Evolutionary conservation across 2,888 invertebrate species (phyloP).

Genomic region (Onchidella celtica): DNA sequence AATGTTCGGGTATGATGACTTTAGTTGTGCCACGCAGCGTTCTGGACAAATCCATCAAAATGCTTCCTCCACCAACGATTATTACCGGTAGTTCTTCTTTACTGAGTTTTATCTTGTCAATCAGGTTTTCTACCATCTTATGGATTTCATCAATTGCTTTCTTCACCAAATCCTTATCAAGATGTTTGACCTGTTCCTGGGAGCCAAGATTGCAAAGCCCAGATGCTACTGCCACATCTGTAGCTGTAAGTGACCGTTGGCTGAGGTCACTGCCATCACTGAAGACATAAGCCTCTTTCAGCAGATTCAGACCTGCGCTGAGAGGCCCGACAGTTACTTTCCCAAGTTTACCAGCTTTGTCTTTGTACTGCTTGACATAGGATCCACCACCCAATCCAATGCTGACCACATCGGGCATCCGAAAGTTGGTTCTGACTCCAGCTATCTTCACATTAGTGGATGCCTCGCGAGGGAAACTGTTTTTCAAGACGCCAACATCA

Average conservation of each 20-base stretch:
- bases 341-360: background rate
- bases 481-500: conserved; percentile 73
- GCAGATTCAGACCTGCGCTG: conserved; percentile 74
- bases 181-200: conserved; percentile 54
- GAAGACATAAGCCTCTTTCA: conserved; percentile 68
- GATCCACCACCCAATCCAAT: conserved; percentile 79
- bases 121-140: conserved; percentile 62
- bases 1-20: conserved; percentile 61
- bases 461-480: conserved; percentile 75
- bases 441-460: conserved; percentile 69
- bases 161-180: conserved; percentile 55
- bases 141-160: conserved; percentile 62
- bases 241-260: conserved; percentile 66
- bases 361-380: conserved; percentile 59
- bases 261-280: conserved; percentile 9
- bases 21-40: conserved; percentile 60
- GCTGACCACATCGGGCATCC: conserved; percentile 76
- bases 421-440: conserved; percentile 74
- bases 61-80: conserved; percentile 75
- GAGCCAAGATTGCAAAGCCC: conserved; percentile 63
- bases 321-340: conserved; percentile 68
- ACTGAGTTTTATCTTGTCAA: conserved; percentile 71
- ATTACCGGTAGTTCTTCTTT: conserved; percentile 67
- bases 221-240: conserved; percentile 75
- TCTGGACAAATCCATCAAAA: conserved; percentile 61